Percentiles rank a stretch among this genome's conserved stretches.
phyloP scores from a whole-genome alignment of 2,113 vertebrate species.

The Amblyopsis rosae region DNA sequence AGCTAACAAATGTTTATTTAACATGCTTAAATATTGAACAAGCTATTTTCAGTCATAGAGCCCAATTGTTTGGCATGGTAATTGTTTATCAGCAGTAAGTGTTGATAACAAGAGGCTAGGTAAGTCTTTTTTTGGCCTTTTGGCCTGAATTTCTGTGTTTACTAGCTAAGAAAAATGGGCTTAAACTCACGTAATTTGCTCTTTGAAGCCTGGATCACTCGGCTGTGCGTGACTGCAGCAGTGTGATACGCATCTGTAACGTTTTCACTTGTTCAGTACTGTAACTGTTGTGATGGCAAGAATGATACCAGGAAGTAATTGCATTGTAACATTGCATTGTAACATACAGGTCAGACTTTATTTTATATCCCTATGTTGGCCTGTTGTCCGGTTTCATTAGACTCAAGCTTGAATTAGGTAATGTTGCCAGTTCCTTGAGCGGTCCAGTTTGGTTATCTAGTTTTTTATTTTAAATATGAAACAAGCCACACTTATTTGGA shows the following conservation, averaged over 20 bases:
- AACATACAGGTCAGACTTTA: no score
- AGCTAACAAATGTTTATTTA: not conserved
- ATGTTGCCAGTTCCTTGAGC: no score
- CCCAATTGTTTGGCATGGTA: no score
- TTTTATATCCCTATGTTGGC: not conserved
- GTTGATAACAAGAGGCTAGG: not conserved
- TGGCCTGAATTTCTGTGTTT: slow-evolving; percentile 3
- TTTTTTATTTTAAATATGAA: no score
- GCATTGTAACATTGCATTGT: no score
- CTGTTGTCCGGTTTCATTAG: not conserved
- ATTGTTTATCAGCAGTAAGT: no score
- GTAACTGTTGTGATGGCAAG: not conserved
- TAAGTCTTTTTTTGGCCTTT: slow-evolving; percentile 29
- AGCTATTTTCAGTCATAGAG: not conserved
- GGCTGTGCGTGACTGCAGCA: no score
- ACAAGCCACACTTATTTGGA: no score
- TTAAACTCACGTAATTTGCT: not conserved
- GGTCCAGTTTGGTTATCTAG: no score
- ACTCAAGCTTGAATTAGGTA: no score
- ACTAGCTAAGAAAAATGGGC: not conserved
- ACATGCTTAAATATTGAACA: not conserved
- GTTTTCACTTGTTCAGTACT: not conserved
- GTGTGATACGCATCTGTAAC: no score
- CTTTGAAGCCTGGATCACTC: no score
- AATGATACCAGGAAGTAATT: not conserved